phyloP scores from a whole-genome alignment of 2,888 invertebrate species.

The Diabrotica balteata region DNA sequence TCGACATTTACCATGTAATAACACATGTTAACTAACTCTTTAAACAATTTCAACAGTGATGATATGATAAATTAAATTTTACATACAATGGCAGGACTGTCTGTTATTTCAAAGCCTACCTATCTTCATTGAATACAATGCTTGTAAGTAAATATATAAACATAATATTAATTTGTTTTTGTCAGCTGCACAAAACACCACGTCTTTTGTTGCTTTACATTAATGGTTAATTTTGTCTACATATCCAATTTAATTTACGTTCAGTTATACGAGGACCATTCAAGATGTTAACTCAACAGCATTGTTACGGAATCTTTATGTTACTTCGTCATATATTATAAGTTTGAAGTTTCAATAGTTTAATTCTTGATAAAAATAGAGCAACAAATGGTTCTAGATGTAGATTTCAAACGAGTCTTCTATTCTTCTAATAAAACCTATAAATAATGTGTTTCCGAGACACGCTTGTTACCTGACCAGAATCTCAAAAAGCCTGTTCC shows the following conservation, averaged over 20 bases:
- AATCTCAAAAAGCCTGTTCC: no score
- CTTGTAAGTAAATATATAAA: conserved; percentile 27
- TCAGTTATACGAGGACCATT: not conserved
- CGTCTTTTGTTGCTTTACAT: not conserved
- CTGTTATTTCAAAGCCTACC: conserved; percentile 26
- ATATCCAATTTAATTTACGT: not conserved
- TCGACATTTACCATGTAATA: conserved; percentile 11
- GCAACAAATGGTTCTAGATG: no score
- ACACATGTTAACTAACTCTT: conserved; percentile 35
- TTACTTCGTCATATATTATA: no score
- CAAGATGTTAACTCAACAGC: no score
- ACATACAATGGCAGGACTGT: conserved; percentile 37
- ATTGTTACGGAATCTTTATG: no score
- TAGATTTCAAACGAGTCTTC: no score
- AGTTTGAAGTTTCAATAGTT: no score
- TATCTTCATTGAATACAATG: conserved; percentile 40
- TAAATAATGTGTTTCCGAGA: no score
- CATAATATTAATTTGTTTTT: conserved; percentile 33
- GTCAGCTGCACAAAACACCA: conserved; percentile 13
- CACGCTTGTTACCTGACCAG: no score
- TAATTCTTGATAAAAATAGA: no score
- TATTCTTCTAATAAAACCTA: no score
- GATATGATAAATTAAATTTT: conserved; percentile 37
- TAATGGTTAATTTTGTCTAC: not conserved
- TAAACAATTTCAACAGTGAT: conserved; percentile 32